Evolutionary conservation across 1,140 invertebrate species (phyloP), one percentile per base, ranked within the genome.

Genomic region (Babylonia areolata): DNA sequence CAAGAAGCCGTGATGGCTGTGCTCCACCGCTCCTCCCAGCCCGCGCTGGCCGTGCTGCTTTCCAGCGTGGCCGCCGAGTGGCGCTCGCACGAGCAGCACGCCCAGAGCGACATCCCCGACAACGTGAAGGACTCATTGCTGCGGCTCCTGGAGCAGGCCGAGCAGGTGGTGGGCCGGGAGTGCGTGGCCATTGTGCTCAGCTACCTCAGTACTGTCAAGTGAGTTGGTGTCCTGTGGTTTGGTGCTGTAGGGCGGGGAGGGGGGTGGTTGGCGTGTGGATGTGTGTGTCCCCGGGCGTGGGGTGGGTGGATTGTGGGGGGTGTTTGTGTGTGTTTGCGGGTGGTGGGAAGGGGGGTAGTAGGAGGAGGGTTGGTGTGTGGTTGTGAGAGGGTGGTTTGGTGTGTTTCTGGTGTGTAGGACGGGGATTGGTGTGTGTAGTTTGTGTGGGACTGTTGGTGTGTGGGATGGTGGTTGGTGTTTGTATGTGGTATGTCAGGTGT

Each of bases 181-280:
- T 64, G 58, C 37, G 69, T 75, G 28, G 33, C 58, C 23, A 35
- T 37, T 15, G 33, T 75, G 3, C 37, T 73, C 35, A 3, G 35
- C 64, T 84, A 84, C 64, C 35, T 84, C 23, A 75, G 54, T 28
- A 42, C 23, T 1, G 64, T 64, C 17, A 69, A 69, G 82, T 84
- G 28, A 84, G 82, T n/a, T 6, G 46, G 9, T n/a, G n/a, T n/a
- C n/a, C n/a, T n/a, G n/a, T n/a, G n/a, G n/a, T n/a, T n/a, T 12
- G 46, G 46, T 9, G 46, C 46, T 9, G 46, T 46, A 3, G 17
- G 0, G 9, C 0, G 46, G 46, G 46, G 46, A 51, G 46, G 46
- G 46, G 46, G 46, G 42, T 5, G 1, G 46, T n/a, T n/a, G n/a
- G n/a, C n/a, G n/a, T n/a, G n/a, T n/a, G n/a, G n/a, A n/a, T n/a